These are phyloP conservation scores for Apodemus sylvaticus DNA, from an alignment of 2,113 vertebrate species.

Conservation along the genomic window DNA sequence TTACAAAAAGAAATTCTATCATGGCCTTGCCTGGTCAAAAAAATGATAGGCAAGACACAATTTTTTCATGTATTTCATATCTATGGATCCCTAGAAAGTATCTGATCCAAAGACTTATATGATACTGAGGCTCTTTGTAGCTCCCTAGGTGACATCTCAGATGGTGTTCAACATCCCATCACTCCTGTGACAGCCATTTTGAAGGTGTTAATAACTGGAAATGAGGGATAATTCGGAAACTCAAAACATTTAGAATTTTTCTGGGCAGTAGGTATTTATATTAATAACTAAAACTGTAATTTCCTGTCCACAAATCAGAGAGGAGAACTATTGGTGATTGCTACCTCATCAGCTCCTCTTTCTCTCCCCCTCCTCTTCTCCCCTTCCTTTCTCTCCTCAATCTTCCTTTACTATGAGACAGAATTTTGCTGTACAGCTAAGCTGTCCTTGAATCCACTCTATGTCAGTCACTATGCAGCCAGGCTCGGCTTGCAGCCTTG, in stretches of 20 bases:
- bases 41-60: not conserved
- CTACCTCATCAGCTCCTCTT: not conserved
- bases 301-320: not conserved
- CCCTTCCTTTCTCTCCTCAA: not conserved
- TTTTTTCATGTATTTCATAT: not conserved
- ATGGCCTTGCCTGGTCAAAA: not conserved
- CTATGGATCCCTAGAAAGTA: not conserved
- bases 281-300: not conserved
- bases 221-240: slow-evolving; percentile 6
- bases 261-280: not conserved
- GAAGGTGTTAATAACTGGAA: not conserved
- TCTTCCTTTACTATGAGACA: not conserved
- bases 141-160: not conserved
- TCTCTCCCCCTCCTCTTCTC: too few species aligned
- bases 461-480: not conserved
- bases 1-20: not conserved
- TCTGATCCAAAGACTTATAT: not conserved
- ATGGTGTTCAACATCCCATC: not conserved
- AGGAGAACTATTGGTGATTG: not conserved
- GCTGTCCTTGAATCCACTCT: not conserved
- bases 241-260: not conserved
- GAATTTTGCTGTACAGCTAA: not conserved
- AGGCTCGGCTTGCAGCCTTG: not conserved
- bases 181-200: not conserved
- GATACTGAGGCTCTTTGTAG: not conserved